A percentile compares a stretch with the other conserved stretches of the same genome.
phyloP scores from a whole-genome alignment of 2,888 invertebrate species.

The Caenorhabditis sp. region DNA sequence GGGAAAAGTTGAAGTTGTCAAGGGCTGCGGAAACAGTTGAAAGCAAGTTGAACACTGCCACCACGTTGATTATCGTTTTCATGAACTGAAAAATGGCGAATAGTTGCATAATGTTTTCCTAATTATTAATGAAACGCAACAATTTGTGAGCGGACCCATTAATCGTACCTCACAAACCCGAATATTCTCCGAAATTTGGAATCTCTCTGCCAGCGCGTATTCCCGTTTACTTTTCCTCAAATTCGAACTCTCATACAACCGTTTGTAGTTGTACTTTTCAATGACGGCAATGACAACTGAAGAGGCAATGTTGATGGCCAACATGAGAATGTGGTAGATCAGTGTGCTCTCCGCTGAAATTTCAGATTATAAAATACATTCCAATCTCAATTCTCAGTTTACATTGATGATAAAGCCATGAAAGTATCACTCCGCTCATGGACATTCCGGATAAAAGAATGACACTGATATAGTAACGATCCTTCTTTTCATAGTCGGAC shows the following conservation, averaged over 20 bases:
- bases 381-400: no score
- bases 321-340: conserved; percentile 34
- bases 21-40: conserved; percentile 56
- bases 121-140: no score
- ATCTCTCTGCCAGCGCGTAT: conserved; percentile 57
- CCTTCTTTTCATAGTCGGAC: conserved; percentile 58
- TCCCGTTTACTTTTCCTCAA: conserved; percentile 58
- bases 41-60: conserved; percentile 59
- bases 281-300: conserved; percentile 39
- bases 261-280: conserved; percentile 61
- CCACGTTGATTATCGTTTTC: conserved; percentile 62
- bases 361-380: background rate
- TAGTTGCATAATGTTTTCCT: background rate
- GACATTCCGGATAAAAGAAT: conserved; percentile 23
- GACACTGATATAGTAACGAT: conserved; percentile 49
- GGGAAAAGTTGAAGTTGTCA: conserved; percentile 59
- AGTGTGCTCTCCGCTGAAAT: conserved; percentile 52
- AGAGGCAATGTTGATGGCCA: conserved; percentile 45
- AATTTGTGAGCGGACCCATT: no score
- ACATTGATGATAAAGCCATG: conserved; percentile 58
- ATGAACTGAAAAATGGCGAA: conserved; percentile 46
- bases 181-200: conserved; percentile 65
- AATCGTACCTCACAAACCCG: conserved; percentile 62
- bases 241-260: conserved; percentile 61
- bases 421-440: conserved; percentile 26